Percentiles rank a stretch among this genome's conserved stretches.
Conservation (phyloP, 2,113 vertebrate species). For the Poeciliopsis prolifica region DNA sequence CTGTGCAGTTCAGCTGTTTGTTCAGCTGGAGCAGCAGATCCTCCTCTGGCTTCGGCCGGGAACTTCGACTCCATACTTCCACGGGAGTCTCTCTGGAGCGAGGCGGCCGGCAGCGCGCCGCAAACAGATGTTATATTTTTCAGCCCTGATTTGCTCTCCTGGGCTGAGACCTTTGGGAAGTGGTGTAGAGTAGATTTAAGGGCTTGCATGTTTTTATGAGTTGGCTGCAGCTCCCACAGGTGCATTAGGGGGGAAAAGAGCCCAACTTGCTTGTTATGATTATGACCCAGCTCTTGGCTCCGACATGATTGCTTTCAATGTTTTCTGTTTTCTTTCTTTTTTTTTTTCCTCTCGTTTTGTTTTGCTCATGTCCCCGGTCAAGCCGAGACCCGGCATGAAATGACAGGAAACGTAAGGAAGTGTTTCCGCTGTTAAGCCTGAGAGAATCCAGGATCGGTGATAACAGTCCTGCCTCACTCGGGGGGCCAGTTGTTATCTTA, state of each 20-base stretch:
- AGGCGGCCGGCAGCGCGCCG: conserved; percentile 21
- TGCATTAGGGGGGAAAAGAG: conserved; percentile 48
- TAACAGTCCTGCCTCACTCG: conserved; percentile 35
- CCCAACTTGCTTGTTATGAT: conserved; percentile 61
- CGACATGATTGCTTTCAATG: conserved; percentile 27
- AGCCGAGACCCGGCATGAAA: conserved; percentile 31
- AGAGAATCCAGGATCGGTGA: conserved; percentile 36
- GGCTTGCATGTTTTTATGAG: conserved; percentile 67
- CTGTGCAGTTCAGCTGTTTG: conserved; percentile 56
- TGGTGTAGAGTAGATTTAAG: conserved; percentile 62
- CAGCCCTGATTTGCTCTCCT: conserved; percentile 31
- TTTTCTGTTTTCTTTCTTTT: conserved; percentile 7
- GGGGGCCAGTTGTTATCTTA: conserved; percentile 60
- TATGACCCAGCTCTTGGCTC: conserved; percentile 24
- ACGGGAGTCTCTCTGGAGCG: conserved; percentile 23
- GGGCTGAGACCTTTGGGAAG: conserved; percentile 44
- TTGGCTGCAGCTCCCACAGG: conserved; percentile 67
- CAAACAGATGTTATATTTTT: conserved; percentile 62
- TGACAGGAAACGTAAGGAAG: conserved; percentile 49
- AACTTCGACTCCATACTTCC: conserved; percentile 41
- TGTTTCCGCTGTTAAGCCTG: conserved; percentile 46
- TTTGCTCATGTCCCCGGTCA: conserved; percentile 30
- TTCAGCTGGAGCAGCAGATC: conserved; percentile 63
- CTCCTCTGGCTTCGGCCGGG: conserved; percentile 43
- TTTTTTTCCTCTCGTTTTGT: not conserved